A percentile compares a stretch with the other conserved stretches of the same genome.
Evolutionary conservation across 2,113 vertebrate species (phyloP).

Genomic region (Xiphophorus maculatus): DNA sequence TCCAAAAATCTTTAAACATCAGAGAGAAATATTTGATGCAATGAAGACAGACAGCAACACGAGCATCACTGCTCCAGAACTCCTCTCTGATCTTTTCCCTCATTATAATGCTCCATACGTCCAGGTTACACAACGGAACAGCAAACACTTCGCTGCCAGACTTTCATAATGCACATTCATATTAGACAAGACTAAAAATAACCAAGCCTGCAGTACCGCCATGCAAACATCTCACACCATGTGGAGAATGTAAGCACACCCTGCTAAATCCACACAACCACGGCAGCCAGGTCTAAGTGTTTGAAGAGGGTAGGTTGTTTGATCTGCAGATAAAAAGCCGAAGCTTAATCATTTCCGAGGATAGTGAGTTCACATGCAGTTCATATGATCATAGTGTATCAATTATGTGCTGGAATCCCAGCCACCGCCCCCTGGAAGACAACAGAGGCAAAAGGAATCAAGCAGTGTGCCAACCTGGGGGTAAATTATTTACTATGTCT

Average conservation of each 20-base stretch:
- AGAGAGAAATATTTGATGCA: conserved; percentile 13
- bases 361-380: conserved; percentile 41
- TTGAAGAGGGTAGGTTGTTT: conserved; percentile 26
- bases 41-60: conserved; percentile 19
- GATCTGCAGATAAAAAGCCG: conserved; percentile 16
- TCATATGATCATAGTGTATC: conserved; percentile 53
- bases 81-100: neutral
- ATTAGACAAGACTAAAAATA: conserved; percentile 46
- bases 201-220: conserved; percentile 34
- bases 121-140: conserved; percentile 14
- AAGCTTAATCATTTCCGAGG: conserved; percentile 15
- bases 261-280: conserved; percentile 13
- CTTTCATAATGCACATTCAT: conserved; percentile 43
- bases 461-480: conserved; percentile 60
- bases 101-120: conserved; percentile 3
- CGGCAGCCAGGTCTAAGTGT: neutral
- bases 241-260: conserved; percentile 31
- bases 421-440: conserved; percentile 27
- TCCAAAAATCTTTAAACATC: conserved; percentile 28
- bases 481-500: conserved; percentile 81
- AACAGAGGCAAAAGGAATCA: conserved; percentile 37
- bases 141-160: conserved; percentile 17
- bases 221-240: conserved; percentile 11
- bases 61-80: neutral
- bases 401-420: conserved; percentile 41